These are phyloP conservation scores for Mionectes macconnelli DNA, from an alignment of 2,113 vertebrate genomes.

Conservation along the genomic window DNA sequence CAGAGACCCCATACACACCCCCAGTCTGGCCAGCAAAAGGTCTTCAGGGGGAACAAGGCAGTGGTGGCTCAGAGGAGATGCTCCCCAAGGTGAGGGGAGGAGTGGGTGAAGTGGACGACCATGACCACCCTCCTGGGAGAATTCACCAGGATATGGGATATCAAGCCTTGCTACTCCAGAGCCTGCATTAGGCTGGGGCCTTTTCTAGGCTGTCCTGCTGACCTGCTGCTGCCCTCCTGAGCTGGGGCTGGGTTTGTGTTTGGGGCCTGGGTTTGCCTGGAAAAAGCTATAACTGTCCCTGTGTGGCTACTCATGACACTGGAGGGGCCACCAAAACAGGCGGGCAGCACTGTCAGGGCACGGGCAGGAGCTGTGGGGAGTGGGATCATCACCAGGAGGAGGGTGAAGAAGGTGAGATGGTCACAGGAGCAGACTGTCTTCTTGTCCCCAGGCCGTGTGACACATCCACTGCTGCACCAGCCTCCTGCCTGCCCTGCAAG, in stretches of 20 bases:
- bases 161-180: background rate
- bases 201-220: background rate
- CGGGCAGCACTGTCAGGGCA: background rate
- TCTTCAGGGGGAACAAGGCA: rapidly evolving
- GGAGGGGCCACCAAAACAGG: background rate
- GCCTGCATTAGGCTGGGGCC: background rate
- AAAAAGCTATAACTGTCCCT: background rate
- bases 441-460: background rate
- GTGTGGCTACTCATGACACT: background rate
- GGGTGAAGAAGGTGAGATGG: constrained; percentile 88
- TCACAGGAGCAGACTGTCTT: constrained; percentile 78
- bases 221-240: background rate
- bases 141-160: background rate
- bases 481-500: constrained; percentile 44
- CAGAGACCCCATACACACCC: background rate
- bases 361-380: background rate
- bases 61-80: background rate
- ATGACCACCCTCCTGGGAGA: background rate
- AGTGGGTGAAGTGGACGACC: background rate
- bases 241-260: background rate
- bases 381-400: constrained; percentile 82
- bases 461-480: constrained; percentile 78
- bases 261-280: background rate
- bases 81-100: background rate
- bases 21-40: background rate